Base-by-base conservation (phyloP, 1,140 invertebrate species). In the Sesamia nonagrioides region DNA sequence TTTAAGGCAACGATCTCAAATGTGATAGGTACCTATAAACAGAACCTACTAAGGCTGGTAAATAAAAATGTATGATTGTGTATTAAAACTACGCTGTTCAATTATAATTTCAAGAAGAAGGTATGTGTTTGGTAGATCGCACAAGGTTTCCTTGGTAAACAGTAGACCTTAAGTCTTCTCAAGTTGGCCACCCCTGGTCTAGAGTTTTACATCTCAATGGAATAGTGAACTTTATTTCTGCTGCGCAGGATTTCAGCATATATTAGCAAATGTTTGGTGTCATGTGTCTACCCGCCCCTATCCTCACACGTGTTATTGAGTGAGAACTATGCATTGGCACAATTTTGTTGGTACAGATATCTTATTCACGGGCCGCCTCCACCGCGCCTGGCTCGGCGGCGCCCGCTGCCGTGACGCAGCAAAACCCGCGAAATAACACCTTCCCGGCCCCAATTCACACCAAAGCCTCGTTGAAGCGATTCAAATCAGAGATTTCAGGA, bases 401-500 rank as follows among this genome's bases (percentile, higher is more conserved):
- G 40, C 61, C 35, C 42, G 50, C 68, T 40, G 52, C 42, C 81
- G 82, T 94, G 93, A 94, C 90, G 86, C 74, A 75, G 78, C 90
- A 52, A 71, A 89, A 86, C 85, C 60, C 37, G 56, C 40, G 75
- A 68, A 88, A 88, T 86, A 89, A 89, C 90, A 92, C 90, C 90
- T 88, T 86, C 83, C 75, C 87, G 79, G 79, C 86, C 86, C 90
- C 88, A 88, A 92, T 92, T 89, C 91, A 88, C 88, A 87, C 88
- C 77, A 91, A 93, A 92, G 89, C 92, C 86, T 87, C 86, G 86
- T 84, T 88, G 88, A 88, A 92, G 88, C 86, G 93, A 94, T 94
- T 94, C 91, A 93, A 94, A 94, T 94, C 90, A 89, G 91, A 94
- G 93, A 94, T 94, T 92, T 94, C 89, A 93, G 90, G 88, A 91